Base-by-base conservation (phyloP, 2,113 vertebrate species). In the Serinus canaria region DNA sequence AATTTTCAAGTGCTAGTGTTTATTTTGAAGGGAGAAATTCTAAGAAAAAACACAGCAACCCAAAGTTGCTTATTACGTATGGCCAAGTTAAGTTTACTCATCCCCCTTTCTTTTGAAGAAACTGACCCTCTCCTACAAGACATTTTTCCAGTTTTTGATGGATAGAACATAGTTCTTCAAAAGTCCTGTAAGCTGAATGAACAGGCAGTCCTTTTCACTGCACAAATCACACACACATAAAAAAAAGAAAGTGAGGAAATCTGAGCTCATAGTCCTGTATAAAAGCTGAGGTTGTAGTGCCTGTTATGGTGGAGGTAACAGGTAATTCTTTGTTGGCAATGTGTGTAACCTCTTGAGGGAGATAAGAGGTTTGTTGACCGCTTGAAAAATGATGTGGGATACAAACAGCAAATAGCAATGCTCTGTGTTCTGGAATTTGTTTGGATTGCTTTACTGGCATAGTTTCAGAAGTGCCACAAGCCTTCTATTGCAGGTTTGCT, bases 261-360 rank as follows among this genome's bases (percentile, higher is more conserved):
- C 55, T 83, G 52, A 92, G 81, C 35, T 91, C 66, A 44, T 91
- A 60, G 20, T 73, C 18, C 5, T 59, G 14, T 77, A 73, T 14
- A 91, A 93, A 91, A 60, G 52, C 70, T 82, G 90, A 13, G 13
- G 73, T 74, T 81, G 15, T 70, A 30, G 23, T 66, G 59, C 43
- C 39, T 84, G 41, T 43, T 59, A 2, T 7, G 31, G 16, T 55
- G 39, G 43, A 35, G 63, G 47, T 39, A 92, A 75, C 58, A 66
- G 30, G 56, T 68, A 91, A 82, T 76, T 87, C 81, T 89, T 93
- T 91, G 59, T 60, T 84, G 70, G 37, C 27, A 60, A 1, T n/a
- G 9, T 0, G 0, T 68, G 30, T 58, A 67, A 74, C 39, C 43
- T 72, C 7, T 49, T 63, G 41, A 0, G 0, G 47, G 58, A 92